phyloP scores from a whole-genome alignment of 2,888 invertebrate species.

The Branchinecta sandiegonensis region DNA sequence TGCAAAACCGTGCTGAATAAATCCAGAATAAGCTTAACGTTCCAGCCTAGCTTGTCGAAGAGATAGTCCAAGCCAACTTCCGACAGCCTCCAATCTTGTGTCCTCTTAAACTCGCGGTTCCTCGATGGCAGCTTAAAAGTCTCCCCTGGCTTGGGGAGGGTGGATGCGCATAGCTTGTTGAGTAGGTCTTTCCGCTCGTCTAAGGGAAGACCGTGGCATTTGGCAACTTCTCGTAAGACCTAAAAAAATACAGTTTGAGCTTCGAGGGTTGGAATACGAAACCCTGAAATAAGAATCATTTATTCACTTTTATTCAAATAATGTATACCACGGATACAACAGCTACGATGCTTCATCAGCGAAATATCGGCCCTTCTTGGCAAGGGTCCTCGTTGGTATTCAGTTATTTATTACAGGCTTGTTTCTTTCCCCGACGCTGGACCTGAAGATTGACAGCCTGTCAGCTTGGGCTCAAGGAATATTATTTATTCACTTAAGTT shows the following conservation, averaged over 20 bases:
- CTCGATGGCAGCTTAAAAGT: not conserved
- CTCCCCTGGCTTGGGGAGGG: not conserved
- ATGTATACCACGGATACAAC: too few relatives aligned
- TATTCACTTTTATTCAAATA: too few relatives aligned
- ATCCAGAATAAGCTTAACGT: not conserved
- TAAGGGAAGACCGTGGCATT: constrained; percentile 3
- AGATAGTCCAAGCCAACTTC: constrained; percentile 5
- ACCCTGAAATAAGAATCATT: too few relatives aligned
- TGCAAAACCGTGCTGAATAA: not conserved
- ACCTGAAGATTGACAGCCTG: too few relatives aligned
- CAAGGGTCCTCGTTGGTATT: too few relatives aligned
- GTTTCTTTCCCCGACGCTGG: too few relatives aligned
- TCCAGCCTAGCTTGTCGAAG: not conserved
- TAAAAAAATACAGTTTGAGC: not conserved
- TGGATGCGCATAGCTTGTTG: not conserved
- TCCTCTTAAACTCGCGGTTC: not conserved
- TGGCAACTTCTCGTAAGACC: not conserved
- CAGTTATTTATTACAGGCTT: too few relatives aligned
- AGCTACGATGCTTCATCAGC: too few relatives aligned
- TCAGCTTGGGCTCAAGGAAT: too few relatives aligned
- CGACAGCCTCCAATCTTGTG: not conserved
- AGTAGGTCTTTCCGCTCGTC: not conserved
- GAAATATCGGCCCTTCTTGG: too few relatives aligned
- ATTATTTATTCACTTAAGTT: too few relatives aligned
- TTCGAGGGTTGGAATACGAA: too few relatives aligned